These are phyloP conservation scores for Coryphaenoides rupestris DNA, from an alignment of 2,113 vertebrate species.

Conservation along the genomic window DNA sequence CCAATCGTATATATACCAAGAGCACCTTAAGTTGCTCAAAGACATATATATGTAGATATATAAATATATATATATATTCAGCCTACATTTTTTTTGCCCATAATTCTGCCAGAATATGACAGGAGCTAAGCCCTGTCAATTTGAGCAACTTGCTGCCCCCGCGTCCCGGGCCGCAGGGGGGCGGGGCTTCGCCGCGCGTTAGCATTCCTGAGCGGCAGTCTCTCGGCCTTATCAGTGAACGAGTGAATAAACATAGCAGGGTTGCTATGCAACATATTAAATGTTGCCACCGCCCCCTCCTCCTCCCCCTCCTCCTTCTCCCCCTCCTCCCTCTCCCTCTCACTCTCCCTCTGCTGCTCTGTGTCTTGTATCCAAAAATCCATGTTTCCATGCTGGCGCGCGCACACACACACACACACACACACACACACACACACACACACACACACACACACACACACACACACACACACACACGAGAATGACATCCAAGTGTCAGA, in stretches of 20 bases:
- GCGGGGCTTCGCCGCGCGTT: neutral
- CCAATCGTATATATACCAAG: slow-evolving; percentile 26
- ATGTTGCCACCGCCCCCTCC: neutral
- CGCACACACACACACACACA: neutral
- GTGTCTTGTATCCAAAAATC: neutral
- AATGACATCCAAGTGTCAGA: no score
- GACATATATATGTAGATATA: slow-evolving; percentile 9
- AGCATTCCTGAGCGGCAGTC: no score
- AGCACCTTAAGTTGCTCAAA: slow-evolving; percentile 14
- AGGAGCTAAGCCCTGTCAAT: slow-evolving; percentile 26
- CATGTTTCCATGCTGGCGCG: no score
- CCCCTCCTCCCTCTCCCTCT: neutral
- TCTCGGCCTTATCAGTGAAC: no score
- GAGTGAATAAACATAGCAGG: neutral
- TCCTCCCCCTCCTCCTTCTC: neutral
- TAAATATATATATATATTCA: no score
- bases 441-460: no score
- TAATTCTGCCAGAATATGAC: slow-evolving; percentile 39
- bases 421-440: no score
- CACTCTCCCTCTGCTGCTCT: neutral
- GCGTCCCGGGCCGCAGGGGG: slow-evolving; percentile 2
- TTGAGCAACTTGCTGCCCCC: neutral
- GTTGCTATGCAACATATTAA: neutral
- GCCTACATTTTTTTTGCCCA: slow-evolving; percentile 21
- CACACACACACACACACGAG: no score